phyloP scores from a whole-genome alignment of 2,888 invertebrate genomes.

The Spilarctia lutea region DNA sequence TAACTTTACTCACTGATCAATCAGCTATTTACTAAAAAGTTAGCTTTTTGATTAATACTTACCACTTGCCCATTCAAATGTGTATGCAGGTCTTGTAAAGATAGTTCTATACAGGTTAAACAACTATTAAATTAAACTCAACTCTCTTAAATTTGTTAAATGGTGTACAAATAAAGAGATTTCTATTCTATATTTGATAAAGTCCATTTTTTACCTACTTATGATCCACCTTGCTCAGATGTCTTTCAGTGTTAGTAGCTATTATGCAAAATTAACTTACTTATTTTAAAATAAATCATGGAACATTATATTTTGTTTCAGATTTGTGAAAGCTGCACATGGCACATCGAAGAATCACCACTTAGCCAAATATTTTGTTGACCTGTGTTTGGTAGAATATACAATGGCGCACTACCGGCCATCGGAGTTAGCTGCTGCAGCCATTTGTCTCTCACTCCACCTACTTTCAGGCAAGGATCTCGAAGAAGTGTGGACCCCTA shows the following conservation, averaged over 20 bases:
- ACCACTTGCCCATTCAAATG: neutral
- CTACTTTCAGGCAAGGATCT: conserved; percentile 83
- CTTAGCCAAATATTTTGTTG: conserved; percentile 96
- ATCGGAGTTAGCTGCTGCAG: conserved; percentile 94
- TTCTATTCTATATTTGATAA: neutral
- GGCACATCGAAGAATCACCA: conserved; percentile 90
- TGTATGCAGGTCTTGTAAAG: too few relatives aligned
- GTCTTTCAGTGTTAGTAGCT: neutral
- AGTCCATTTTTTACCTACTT: neutral
- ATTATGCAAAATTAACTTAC: neutral
- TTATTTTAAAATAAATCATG: neutral
- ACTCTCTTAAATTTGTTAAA: too few relatives aligned
- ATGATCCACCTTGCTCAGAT: neutral
- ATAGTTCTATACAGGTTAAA: too few relatives aligned
- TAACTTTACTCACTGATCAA: neutral
- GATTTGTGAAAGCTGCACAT: conserved; percentile 87
- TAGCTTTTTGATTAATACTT: neutral
- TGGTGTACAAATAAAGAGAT: too few relatives aligned
- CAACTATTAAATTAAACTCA: too few relatives aligned
- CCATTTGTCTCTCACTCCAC: conserved; percentile 90
- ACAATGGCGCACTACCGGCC: conserved; percentile 92
- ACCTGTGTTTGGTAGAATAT: conserved; percentile 93
- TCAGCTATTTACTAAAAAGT: too few relatives aligned
- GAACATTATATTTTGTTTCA: conserved; percentile 61
- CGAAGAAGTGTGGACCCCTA: conserved; percentile 90